These are phyloP conservation scores for Temnothorax ravouxi DNA, from an alignment of 2,888 invertebrate genomes.

Conservation along the genomic window DNA sequence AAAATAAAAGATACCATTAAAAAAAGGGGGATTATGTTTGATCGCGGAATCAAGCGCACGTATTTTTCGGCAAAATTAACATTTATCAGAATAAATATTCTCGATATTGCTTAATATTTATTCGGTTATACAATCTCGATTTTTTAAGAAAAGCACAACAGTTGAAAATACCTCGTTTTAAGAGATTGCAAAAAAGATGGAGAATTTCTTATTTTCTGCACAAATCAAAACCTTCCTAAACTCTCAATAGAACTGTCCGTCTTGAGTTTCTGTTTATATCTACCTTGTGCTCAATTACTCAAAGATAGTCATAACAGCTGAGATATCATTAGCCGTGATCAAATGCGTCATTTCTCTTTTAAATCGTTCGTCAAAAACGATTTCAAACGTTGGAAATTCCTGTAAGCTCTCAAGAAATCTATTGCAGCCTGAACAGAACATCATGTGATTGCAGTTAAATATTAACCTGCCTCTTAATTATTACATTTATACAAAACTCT, in stretches of 20 bases:
- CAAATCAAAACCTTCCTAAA: conserved; percentile 84
- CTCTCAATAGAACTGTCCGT: conserved; percentile 74
- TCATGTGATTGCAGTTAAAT: conserved; percentile 44
- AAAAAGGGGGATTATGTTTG: conserved; percentile 2
- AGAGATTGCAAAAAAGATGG: background rate
- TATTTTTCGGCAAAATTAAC: background rate
- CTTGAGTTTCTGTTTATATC: conserved; percentile 38
- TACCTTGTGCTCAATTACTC: conserved; percentile 42
- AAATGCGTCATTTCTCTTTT: conserved; percentile 33
- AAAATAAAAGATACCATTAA: conserved; percentile 80
- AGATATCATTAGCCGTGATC: conserved; percentile 28
- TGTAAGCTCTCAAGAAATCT: conserved; percentile 33
- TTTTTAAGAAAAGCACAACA: background rate
- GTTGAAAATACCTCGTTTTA: background rate
- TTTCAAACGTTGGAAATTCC: conserved; percentile 16
- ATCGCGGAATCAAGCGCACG: conserved; percentile 34
- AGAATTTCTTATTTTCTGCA: conserved; percentile 84
- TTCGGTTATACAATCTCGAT: background rate
- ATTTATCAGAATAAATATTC: background rate
- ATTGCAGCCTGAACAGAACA: conserved; percentile 40
- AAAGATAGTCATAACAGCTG: conserved; percentile 29
- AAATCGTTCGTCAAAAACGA: background rate
- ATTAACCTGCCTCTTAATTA: conserved; percentile 31
- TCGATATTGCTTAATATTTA: conserved; percentile 13
- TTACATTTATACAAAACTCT: conserved; percentile 43